These are phyloP conservation scores for Temnothorax nylanderi DNA, from an alignment of 1,140 invertebrate genomes.

Conservation along the genomic window DNA sequence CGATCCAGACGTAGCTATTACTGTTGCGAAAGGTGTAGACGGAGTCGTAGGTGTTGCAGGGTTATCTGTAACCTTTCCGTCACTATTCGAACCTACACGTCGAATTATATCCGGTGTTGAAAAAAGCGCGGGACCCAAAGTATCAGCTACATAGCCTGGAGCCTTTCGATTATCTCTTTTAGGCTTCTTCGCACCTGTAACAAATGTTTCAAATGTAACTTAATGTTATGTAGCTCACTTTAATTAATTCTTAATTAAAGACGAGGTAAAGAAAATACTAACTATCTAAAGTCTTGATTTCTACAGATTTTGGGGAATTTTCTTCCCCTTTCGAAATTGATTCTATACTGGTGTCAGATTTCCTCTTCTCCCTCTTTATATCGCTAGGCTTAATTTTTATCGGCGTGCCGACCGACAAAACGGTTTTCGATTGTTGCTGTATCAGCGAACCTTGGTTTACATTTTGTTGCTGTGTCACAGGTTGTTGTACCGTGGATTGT, in stretches of 20 bases:
- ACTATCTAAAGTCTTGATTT: conserved; percentile 77
- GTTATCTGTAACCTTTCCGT: conserved; percentile 84
- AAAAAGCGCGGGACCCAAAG: conserved; percentile 89
- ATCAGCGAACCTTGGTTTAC: conserved; percentile 41
- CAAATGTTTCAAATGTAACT: background rate
- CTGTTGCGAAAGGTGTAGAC: background rate
- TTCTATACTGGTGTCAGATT: conserved; percentile 74
- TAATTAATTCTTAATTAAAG: conserved; percentile 4
- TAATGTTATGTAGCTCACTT: background rate
- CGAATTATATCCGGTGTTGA: conserved; percentile 92
- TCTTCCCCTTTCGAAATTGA: conserved; percentile 65
- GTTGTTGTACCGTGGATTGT: conserved; percentile 43
- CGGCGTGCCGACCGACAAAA: background rate
- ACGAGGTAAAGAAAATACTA: conserved; percentile 30
- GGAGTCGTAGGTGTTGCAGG: conserved; percentile 55
- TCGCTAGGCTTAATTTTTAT: conserved; percentile 78
- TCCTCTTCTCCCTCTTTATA: conserved; percentile 81
- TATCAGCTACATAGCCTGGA: conserved; percentile 87
- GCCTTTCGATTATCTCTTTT: conserved; percentile 90
- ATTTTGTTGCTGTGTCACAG: conserved; percentile 33
- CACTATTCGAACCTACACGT: conserved; percentile 85
- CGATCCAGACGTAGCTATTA: background rate
- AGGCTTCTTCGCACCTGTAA: conserved; percentile 81
- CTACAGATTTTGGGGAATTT: conserved; percentile 69
- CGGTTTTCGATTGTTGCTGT: conserved; percentile 61